Evolutionary conservation across 2,797 vertebrate genomes (phyloP), one percentile per base, ranked within the genome.

Genomic region (Chromis chromis): DNA sequence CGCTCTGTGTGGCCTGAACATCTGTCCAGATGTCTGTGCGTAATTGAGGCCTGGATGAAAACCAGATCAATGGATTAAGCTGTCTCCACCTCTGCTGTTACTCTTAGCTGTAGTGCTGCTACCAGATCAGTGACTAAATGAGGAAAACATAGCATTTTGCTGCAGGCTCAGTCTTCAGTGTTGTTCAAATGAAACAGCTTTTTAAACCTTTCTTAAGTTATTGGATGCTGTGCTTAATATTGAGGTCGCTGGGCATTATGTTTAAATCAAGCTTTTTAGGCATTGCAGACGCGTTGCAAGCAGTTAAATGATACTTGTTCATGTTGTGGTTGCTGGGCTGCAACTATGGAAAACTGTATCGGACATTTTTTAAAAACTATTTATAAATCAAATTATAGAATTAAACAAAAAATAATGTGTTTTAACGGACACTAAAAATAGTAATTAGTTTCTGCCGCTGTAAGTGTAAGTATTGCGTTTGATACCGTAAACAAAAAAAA

Each of bases 21-120:
- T 89, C 87, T 91, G 90, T 78, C 73, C 79, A 74, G 70, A 82
- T 86, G 77, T 79, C 13, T 53, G 77, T 54, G 69, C 66, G 75
- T 85, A 79, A 84, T 31, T 79, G 73, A 84, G 69, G 69, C 42
- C 73, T 84, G 70, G 79, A 27, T 58, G 24, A 22, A n/a, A 60
- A 73, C 50, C 80, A 84, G 74, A 77, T 88, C 61, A 89, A 21
- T 63, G 77, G 84, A 81, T 90, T 85, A 88, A 71, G 56, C 68
- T 70, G 48, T n/a, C 48, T 61, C 58, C 14, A 56, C 55, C 6
- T 57, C 57, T 50, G 53, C 46, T 76, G 3, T 62, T 52, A 11
- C 46, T 27, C 27, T 55, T 13, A 36, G 24, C 60, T 58, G 22
- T 11, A n/a, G 6, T 0, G 2, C 17, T 56, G 31, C 28, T 4